Conservation (phyloP, 2,113 vertebrate species). For the Trichomycterus rosablanca region DNA sequence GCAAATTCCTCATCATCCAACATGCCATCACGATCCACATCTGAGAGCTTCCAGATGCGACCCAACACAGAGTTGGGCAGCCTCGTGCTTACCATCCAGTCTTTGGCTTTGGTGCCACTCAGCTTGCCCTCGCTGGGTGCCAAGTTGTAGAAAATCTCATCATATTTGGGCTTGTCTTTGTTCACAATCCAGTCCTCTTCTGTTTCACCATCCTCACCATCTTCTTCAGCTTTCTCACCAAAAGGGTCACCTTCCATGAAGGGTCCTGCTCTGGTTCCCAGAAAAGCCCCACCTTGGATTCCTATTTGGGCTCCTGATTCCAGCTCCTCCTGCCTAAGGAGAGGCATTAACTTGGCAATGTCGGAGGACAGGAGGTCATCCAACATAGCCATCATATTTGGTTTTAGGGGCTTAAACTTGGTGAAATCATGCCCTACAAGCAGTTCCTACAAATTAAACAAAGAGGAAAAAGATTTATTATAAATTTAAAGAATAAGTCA, state of each 20-base stretch:
- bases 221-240: constrained; percentile 49
- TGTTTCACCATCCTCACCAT: constrained; percentile 57
- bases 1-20: constrained; percentile 91
- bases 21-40: constrained; percentile 88
- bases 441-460: constrained; percentile 71
- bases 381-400: constrained; percentile 75
- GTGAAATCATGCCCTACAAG: constrained; percentile 83
- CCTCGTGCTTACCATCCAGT: constrained; percentile 89
- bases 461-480: not conserved
- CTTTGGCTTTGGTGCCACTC: constrained; percentile 82
- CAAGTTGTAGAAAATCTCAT: constrained; percentile 92
- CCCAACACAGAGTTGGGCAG: constrained; percentile 89
- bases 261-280: constrained; percentile 78
- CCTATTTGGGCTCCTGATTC: constrained; percentile 70
- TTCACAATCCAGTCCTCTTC: constrained; percentile 86
- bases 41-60: constrained; percentile 90
- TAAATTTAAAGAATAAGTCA: too few relatives aligned
- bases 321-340: constrained; percentile 84
- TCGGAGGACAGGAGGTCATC: constrained; percentile 78
- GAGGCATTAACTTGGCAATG: constrained; percentile 86
- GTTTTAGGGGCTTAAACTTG: constrained; percentile 84
- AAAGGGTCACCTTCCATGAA: constrained; percentile 77
- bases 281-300: constrained; percentile 83
- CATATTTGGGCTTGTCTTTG: constrained; percentile 91
- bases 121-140: constrained; percentile 84